Percentiles rank a stretch among this genome's conserved stretches.
Evolutionary conservation across 2,888 invertebrate genomes (phyloP).

Genomic region (Spodoptera littoralis): DNA sequence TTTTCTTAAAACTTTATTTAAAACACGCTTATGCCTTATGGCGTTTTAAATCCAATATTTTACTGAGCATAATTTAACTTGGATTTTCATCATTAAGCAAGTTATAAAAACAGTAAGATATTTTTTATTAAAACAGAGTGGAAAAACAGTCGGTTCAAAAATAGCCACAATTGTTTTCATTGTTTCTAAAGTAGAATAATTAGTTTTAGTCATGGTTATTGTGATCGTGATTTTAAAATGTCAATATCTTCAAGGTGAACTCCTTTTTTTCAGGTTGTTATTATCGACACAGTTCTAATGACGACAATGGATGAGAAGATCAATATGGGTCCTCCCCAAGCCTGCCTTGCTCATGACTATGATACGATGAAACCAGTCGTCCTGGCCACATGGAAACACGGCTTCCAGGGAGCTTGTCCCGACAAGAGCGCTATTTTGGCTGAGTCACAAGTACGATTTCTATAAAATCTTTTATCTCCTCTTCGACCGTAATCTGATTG

Average conservation of each 20-base stretch:
- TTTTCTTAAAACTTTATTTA: constrained; percentile 58
- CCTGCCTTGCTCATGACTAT: constrained; percentile 96
- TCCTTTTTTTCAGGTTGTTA: constrained; percentile 92
- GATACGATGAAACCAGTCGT: constrained; percentile 98
- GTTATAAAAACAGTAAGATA: constrained; percentile 2
- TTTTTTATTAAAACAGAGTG: no score
- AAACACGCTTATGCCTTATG: constrained; percentile 20
- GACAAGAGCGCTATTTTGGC: constrained; percentile 96
- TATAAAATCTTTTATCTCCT: no score
- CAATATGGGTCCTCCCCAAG: constrained; percentile 90
- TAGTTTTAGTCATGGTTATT: no score
- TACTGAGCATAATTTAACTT: constrained; percentile 16
- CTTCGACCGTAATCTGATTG: no score
- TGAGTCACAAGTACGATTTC: constrained; percentile 92
- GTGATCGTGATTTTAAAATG: no score
- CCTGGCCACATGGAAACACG: constrained; percentile 97
- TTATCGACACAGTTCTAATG: constrained; percentile 96
- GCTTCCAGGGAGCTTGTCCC: constrained; percentile 98
- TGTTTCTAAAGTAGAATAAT: no score
- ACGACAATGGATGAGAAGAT: constrained; percentile 94
- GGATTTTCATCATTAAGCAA: constrained; percentile 18
- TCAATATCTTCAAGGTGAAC: no score
- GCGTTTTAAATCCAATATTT: constrained; percentile 35
- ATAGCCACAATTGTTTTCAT: no score
- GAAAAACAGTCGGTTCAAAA: no score